A percentile compares a stretch with the other conserved stretches of the same genome.
Conservation (phyloP, 1,140 invertebrate genomes). For the Drosophila orena region DNA sequence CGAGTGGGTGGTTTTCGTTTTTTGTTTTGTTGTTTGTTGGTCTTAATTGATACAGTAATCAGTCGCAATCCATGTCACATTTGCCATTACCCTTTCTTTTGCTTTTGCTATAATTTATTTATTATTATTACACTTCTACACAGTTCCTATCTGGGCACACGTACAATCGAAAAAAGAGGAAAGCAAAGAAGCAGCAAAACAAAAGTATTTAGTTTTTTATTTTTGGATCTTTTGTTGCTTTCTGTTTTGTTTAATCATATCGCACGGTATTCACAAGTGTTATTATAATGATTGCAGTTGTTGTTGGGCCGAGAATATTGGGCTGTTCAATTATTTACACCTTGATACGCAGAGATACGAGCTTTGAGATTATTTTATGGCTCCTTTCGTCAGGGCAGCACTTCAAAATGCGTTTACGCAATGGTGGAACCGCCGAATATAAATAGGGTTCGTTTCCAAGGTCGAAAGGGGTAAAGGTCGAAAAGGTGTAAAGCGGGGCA, state of each 20-base stretch:
- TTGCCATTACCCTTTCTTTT: conserved; percentile 32
- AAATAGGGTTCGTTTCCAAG: conserved; percentile 28
- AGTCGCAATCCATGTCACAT: conserved; percentile 44
- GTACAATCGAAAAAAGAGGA: conserved; percentile 4
- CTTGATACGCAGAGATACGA: conserved; percentile 53
- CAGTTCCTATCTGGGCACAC: conserved; percentile 13
- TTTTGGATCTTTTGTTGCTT: conserved; percentile 25
- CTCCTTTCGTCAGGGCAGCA: conserved; percentile 32
- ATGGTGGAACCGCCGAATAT: conserved; percentile 11
- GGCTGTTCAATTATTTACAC: conserved; percentile 61
- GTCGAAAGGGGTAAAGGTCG: conserved; percentile 9
- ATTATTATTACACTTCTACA: conserved; percentile 30
- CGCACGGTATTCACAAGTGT: conserved; percentile 52
- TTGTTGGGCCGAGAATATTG: conserved; percentile 34
- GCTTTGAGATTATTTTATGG: conserved; percentile 40
- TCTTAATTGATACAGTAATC: conserved; percentile 69
- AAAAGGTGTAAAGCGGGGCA: conserved; percentile 3
- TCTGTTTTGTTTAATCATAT: conserved; percentile 55
- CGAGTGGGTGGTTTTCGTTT: background rate
- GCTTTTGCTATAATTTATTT: conserved; percentile 32
- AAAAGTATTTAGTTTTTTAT: conserved; percentile 32
- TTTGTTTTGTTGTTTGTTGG: conserved; percentile 10
- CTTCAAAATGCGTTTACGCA: conserved; percentile 43
- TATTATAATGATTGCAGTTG: conserved; percentile 57
- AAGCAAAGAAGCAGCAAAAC: conserved; percentile 30